phyloP scores from a whole-genome alignment of 2,888 invertebrate species.

The Drosophila neotestacea region DNA sequence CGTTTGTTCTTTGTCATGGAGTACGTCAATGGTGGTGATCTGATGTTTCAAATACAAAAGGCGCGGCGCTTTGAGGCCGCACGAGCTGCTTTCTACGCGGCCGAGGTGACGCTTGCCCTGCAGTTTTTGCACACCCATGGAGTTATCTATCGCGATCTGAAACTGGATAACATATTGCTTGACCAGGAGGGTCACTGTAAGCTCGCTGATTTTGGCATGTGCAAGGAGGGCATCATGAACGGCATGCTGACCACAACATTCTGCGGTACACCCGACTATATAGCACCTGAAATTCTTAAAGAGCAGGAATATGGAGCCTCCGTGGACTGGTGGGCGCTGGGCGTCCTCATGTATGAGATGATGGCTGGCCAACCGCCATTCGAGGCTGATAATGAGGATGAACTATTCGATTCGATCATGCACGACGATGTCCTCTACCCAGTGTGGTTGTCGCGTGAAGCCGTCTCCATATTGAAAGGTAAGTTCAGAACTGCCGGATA shows the following conservation, averaged over 20 bases:
- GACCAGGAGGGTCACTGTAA: constrained; percentile 98
- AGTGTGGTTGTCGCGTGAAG: constrained; percentile 97
- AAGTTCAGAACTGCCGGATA: neutral
- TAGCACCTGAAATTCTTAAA: constrained; percentile 98
- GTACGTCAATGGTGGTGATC: constrained; percentile 99
- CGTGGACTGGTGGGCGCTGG: constrained; percentile 98
- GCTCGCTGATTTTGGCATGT: constrained; percentile 98
- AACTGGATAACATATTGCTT: constrained; percentile 98
- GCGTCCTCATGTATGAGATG: constrained; percentile 99
- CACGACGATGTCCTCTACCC: constrained; percentile 99
- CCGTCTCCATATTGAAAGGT: constrained; percentile 94
- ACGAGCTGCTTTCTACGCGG: constrained; percentile 96
- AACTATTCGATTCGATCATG: constrained; percentile 98
- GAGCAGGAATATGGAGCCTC: constrained; percentile 96
- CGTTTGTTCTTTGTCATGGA: constrained; percentile 99
- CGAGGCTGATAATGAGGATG: constrained; percentile 99
- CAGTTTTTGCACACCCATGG: constrained; percentile 98
- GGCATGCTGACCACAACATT: constrained; percentile 97
- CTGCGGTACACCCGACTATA: constrained; percentile 99
- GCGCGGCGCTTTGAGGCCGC: constrained; percentile 99
- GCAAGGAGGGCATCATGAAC: constrained; percentile 90
- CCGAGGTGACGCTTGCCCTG: constrained; percentile 98
- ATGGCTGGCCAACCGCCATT: constrained; percentile 99
- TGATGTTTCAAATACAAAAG: constrained; percentile 99
- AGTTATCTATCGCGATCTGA: constrained; percentile 99